Conservation (phyloP, 1,140 invertebrate genomes). For the Drosophila asahinai region DNA sequence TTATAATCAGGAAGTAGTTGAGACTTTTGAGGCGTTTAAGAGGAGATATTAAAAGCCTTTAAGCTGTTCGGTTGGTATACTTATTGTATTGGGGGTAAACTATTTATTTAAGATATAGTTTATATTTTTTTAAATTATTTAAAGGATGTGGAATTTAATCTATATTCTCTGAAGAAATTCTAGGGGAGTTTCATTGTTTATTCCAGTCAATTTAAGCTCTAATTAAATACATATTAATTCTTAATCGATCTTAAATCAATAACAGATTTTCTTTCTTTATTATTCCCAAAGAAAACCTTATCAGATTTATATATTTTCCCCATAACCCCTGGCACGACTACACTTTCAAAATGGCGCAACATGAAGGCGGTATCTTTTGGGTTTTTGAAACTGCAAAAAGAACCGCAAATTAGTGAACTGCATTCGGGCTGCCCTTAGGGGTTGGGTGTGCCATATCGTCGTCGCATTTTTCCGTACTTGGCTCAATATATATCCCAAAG, state of each 20-base stretch:
- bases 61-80: neutral
- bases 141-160: no score
- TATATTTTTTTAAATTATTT: no score
- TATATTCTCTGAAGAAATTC: no score
- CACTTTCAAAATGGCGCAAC: constrained; percentile 76
- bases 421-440: constrained; percentile 18
- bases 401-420: constrained; percentile 43
- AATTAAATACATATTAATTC: neutral
- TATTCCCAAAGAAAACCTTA: no score
- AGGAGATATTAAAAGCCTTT: neutral
- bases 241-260: neutral
- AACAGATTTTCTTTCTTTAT: rapidly evolving
- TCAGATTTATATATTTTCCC: neutral
- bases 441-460: constrained; percentile 1
- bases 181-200: no score
- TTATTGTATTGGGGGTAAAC: neutral
- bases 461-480: constrained; percentile 14
- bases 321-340: constrained; percentile 43
- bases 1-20: constrained; percentile 2
- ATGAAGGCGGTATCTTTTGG: constrained; percentile 30
- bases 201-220: no score
- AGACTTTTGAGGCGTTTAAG: neutral
- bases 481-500: constrained; percentile 16
- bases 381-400: constrained; percentile 31
- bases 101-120: neutral